Base-by-base conservation (phyloP, 2,888 invertebrate species). In the Rugalucina vietnamica region DNA sequence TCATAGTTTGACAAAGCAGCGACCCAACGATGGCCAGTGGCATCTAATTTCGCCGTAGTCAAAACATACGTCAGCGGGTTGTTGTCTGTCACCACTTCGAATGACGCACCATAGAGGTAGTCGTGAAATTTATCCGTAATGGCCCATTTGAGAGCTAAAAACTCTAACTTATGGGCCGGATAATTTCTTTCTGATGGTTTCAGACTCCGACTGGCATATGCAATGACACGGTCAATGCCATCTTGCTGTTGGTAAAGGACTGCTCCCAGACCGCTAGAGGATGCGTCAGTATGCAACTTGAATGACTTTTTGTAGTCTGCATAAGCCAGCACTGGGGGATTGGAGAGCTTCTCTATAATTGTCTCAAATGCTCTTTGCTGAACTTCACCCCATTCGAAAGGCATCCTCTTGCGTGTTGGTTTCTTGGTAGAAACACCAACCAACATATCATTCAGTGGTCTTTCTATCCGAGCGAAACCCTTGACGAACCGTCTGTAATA, bases 401-500 rank as follows among this genome's bases (percentile, higher is more conserved):
- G 43, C 18, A 18, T 43, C 43, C 43, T 43, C 43, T 18, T 8
- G 18, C 43, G 43, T 12, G 10, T 43, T 8, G 43, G 43, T 18
- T 43, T 43, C 18, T 43, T 43, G 43, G 43, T 43, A 43, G 43
- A 43, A 18, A 12, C 18, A 18, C 43, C 43, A 43, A 43, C 43
- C 43, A 43, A 43, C 10, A 43, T n/a, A n/a, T n/a, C n/a, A n/a
- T n/a, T n/a, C n/a, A n/a, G n/a, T n/a, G n/a, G n/a, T n/a, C n/a
- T n/a, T n/a, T n/a, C n/a, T n/a, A n/a, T n/a, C n/a, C n/a, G n/a
- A n/a, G n/a, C 5, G 27, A 57, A 70, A 5, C 72, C 74, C 54
- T 74, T 74, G 12, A 76, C 43, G 29, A 76, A 77, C 18, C 77
- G 65, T 39, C 77, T 32, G n/a, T 77, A 77, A 69, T 69, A 77